Percentiles rank a stretch among this genome's conserved stretches.
phyloP scores from a whole-genome alignment of 1,140 invertebrate species.

The Alviniconcha marisindica region DNA sequence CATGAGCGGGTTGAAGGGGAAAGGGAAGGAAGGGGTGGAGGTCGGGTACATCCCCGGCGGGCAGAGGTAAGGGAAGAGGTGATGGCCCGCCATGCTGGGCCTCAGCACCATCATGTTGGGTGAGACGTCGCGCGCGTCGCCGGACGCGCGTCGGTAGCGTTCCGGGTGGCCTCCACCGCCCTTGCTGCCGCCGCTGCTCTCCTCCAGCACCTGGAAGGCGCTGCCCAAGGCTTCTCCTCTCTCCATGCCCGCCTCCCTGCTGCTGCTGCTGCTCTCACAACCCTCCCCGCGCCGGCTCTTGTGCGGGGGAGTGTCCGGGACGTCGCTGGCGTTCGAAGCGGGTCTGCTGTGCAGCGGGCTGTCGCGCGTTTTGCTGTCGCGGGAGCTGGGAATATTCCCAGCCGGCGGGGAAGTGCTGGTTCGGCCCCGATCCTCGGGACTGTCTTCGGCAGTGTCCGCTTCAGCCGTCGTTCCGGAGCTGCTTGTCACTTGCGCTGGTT shows the following conservation, averaged over 20 bases:
- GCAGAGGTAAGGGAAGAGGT: slow-evolving; percentile 60
- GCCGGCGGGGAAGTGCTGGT: too few species aligned
- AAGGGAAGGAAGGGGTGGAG: slow-evolving; percentile 3
- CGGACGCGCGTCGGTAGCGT: background rate
- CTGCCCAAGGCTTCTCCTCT: background rate
- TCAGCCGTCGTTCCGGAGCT: background rate
- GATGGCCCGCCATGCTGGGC: slow-evolving; percentile 51
- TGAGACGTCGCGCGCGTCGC: slow-evolving; percentile 20
- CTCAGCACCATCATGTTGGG: slow-evolving; percentile 61
- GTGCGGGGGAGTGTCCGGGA: background rate
- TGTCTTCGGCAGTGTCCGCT: background rate
- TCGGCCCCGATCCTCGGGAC: background rate
- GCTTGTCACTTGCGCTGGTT: background rate
- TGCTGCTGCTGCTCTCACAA: background rate
- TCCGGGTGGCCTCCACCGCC: background rate
- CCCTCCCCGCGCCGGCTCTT: background rate
- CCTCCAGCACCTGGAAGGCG: slow-evolving; percentile 5
- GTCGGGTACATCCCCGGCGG: slow-evolving; percentile 43
- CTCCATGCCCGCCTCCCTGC: too few species aligned
- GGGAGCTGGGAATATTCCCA: too few species aligned
- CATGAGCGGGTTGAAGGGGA: slow-evolving; percentile 12
- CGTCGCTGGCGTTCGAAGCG: too few species aligned
- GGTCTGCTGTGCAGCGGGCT: too few species aligned
- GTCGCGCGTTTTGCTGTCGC: too few species aligned
- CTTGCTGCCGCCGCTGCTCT: background rate